Evolutionary conservation across 2,113 vertebrate genomes (phyloP), one percentile per base, ranked within the genome.

Genomic region (Anolis sagrei): DNA sequence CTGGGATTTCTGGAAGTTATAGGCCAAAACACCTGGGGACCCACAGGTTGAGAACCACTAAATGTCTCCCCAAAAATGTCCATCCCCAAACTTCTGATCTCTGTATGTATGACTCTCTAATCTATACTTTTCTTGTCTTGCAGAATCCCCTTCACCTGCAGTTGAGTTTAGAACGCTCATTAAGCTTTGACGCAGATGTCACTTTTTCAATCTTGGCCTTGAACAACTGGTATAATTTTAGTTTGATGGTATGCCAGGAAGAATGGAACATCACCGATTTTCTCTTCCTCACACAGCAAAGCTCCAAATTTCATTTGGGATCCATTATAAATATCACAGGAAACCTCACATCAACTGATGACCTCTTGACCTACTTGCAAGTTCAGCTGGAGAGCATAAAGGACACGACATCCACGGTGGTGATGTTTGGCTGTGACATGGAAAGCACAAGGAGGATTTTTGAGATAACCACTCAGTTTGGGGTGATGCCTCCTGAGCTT

Each of bases 201-300:
- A 97, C 99, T 92, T 96, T 97, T 94, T 97, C 97, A 0, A 97
- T 99, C 91, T 97, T 99, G 92, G 95, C 97, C 5, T 97, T 98
- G 97, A 99, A 99, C 94, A 98, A 96, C 95, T 99, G 99, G 99
- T 99, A 98, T 93, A 98, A 99, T 93, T 97, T 99, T 95, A 99
- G 98, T 90, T 94, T 99, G 83, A 93, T 99, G 88, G 95, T 99
- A 29, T 99, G 99, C 95, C 98, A 98, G 92, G 97, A 98, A 87
- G 97, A 98, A 74, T 97, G 97, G 97, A 98, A 99, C 89, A 94
- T 99, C 92, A 97, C 97, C 0, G 95, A 98, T 89, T 99, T 99
- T 91, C 95, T 99, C 82, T 81, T 96, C 76, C 97, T 98, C 80
- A 96, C 97, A 32, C 97, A 97, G 82, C 97, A 98, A 91, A 97